Base-by-base conservation (phyloP, 2,113 vertebrate genomes). In the Serilophus lunatus region DNA sequence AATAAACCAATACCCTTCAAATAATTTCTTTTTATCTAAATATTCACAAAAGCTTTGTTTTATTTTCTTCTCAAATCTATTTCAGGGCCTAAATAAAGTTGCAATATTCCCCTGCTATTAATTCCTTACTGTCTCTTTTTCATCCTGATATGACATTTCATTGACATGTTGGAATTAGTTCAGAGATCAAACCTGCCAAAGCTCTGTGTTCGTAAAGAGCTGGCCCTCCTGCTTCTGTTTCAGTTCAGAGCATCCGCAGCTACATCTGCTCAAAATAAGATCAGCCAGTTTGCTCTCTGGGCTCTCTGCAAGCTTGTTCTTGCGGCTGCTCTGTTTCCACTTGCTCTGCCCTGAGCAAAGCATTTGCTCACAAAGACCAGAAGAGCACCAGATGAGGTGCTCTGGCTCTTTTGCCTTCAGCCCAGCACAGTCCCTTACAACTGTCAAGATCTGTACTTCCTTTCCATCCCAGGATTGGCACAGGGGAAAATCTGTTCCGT, bases 151-250 rank as follows among this genome's bases (percentile, higher is more conserved):
- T 64, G 82, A 53, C 59, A 49, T 71, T 91, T 91, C 78, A 36
- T n/a, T 75, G 89, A 29, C 70, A n/a, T 79, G 68, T 64, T 93
- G 72, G 78, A 95, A 95, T 95, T 68, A 78, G 87, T 79, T 91
- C 65, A 86, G 93, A 63, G 61, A 91, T 90, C 78, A 59, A 47
- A 78, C 75, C 35, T 93, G 82, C 71, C 71, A 77, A 77, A 90
- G 35, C 56, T 68, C 84, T 91, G 84, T 94, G 82, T 94, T 94
- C 86, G 82, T 71, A 80, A 33, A 81, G 68, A 59, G 68, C 63
- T 90, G 85, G 75, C 71, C 50, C 68, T 93, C 71, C 82, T 3
- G 6, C 59, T 18, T 3, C 76, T 24, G 16, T 2, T 81, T 80
- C 54, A 66, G 56, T 44, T 94, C 59, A 14, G 64, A 92, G 76